phyloP scores from a whole-genome alignment of 2,113 vertebrate species.

The Entomyzon cyanotis region DNA sequence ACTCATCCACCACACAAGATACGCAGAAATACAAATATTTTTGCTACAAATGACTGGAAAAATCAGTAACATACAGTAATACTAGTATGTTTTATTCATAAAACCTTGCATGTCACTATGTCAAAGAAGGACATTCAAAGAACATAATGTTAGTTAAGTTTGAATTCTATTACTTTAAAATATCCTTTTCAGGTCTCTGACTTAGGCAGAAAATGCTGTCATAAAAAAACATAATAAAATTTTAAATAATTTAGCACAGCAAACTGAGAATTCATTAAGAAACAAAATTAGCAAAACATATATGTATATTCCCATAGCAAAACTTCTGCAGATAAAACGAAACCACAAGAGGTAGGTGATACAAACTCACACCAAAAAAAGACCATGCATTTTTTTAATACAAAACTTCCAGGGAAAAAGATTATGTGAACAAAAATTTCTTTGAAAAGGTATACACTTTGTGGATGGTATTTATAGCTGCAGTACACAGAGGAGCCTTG shows the following conservation, averaged over 20 bases:
- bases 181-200: not conserved
- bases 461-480: not conserved
- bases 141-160: not conserved
- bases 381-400: not conserved
- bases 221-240: not conserved
- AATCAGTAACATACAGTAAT: slow-evolving; percentile 4
- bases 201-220: not conserved
- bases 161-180: not conserved
- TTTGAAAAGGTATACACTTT: not conserved
- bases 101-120: not conserved
- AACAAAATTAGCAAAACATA: not conserved
- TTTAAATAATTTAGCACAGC: not conserved
- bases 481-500: not conserved
- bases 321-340: not conserved
- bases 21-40: not conserved
- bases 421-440: not conserved
- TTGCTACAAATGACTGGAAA: not conserved
- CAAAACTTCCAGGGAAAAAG: not conserved
- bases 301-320: not conserved
- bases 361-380: not conserved
- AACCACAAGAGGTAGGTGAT: not conserved
- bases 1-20: not conserved
- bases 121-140: not conserved
- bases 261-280: not conserved
- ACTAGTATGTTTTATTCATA: not conserved